Base-by-base conservation (phyloP, 2,888 invertebrate genomes). In the Hyalella azteca region DNA sequence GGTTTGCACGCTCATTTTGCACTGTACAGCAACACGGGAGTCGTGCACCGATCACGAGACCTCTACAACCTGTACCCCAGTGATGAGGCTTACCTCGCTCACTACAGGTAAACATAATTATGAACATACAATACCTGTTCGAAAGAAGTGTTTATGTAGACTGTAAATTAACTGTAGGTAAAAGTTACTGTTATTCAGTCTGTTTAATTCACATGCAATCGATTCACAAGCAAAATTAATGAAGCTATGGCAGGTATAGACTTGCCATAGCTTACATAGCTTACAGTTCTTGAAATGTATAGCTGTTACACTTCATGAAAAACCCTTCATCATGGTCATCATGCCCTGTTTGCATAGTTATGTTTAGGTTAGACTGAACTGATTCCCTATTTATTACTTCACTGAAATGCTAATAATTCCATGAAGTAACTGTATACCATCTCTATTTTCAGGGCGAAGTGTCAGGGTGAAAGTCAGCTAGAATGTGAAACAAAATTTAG, bases 1-100 rank as follows among this genome's bases (percentile, higher is more conserved):
- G 82, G 78, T 22, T 78, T 84, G 0, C 84, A 84, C 48, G 84
- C 81, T 3, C 84, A 84, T 77, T 84, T 78, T 59, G 84, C 82
- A 40, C 76, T 84, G 22, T 73, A 79, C 26, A 81, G 60, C 78
- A 50, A 78, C 9, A 36, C 48, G 3, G 84, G 84, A 13, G 2
- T 15, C 3, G 48, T 79, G 39, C 78, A 82, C 54, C 49, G 73
- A 5, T 39, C 75, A 3, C 77, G 29, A 9, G 82, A 84, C 36
- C 77, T 84, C 7, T 82, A 84, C 77, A 36, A 80, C 40, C 76
- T 84, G 4, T 82, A 81, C 77, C 84, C 84, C 5, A 41, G 48
- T n/a, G 75, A 40, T 40, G 82, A 84, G 73, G 84, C 77, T 1
- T 79, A 79, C 40, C 79, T 84, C 26, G 84, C 49, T 5, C 84